Evolutionary conservation across 2,113 vertebrate genomes (phyloP).

Genomic region (Cyprinus carpio): DNA sequence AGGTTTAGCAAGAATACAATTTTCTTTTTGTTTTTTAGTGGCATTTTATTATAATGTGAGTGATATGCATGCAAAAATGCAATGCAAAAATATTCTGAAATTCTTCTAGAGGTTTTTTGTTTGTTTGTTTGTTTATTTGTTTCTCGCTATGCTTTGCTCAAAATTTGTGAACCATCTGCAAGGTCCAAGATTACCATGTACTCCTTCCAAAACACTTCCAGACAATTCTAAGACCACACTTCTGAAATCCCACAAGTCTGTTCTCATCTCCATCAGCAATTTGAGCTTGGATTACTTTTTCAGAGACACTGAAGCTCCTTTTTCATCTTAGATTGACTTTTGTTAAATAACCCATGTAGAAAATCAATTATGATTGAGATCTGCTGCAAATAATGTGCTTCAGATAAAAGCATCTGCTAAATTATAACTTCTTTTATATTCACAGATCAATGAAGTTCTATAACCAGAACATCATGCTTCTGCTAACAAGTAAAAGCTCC

Average conservation of each 20-base stretch:
- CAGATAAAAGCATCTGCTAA: background rate
- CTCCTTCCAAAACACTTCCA: background rate
- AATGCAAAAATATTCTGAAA: background rate
- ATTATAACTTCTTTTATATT: background rate
- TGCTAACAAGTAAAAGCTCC: background rate
- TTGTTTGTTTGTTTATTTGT: too few relatives aligned
- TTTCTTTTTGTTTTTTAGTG: too few relatives aligned
- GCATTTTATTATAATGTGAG: background rate
- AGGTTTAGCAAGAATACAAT: too few relatives aligned
- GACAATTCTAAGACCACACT: background rate
- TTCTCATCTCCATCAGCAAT: background rate
- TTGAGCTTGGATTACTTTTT: background rate
- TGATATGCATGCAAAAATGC: background rate
- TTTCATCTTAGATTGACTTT: background rate
- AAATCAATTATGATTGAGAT: background rate
- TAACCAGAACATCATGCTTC: background rate
- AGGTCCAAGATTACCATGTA: background rate
- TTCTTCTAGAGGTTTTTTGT: background rate
- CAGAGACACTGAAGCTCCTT: background rate
- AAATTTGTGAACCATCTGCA: background rate
- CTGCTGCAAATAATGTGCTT: background rate
- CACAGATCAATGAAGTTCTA: background rate
- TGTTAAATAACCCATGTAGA: background rate
- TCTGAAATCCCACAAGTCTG: background rate
- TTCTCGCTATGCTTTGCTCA: background rate